These are phyloP conservation scores for Sebastiscus albofasciatus DNA, from an alignment of 2,797 vertebrate species.

Conservation along the genomic window DNA sequence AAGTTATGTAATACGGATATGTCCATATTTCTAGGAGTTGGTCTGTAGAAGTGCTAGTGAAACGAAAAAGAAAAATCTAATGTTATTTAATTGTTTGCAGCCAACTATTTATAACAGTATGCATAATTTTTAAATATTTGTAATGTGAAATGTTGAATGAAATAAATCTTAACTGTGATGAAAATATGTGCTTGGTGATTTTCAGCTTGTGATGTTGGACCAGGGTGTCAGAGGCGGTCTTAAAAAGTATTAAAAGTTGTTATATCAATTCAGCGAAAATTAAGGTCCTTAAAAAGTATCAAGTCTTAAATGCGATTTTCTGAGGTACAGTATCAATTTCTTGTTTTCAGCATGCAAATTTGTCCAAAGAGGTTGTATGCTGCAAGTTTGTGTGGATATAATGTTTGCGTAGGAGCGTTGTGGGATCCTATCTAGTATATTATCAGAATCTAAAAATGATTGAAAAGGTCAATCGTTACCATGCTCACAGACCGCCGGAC, in stretches of 20 bases:
- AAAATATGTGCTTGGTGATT: conserved; percentile 35
- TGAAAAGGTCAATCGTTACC: too few relatives aligned
- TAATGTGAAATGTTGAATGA: conserved; percentile 99
- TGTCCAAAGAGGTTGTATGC: too few relatives aligned
- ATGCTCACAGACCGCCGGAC: not conserved
- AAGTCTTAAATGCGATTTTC: too few relatives aligned
- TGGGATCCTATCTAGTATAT: not conserved
- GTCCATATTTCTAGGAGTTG: conserved; percentile 99
- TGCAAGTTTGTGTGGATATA: too few relatives aligned
- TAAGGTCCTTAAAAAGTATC: too few relatives aligned
- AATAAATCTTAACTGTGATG: conserved; percentile 99
- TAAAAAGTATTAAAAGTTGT: too few relatives aligned
- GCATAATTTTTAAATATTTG: conserved; percentile 99
- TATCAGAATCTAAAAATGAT: not conserved
- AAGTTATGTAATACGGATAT: conserved; percentile 99
- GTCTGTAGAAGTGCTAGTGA: conserved; percentile 99
- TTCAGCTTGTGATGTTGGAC: too few relatives aligned
- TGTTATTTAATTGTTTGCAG: conserved; percentile 99
- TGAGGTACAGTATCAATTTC: too few relatives aligned
- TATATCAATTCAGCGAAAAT: too few relatives aligned
- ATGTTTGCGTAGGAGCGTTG: too few relatives aligned
- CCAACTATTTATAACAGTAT: conserved; percentile 99
- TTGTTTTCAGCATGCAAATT: too few relatives aligned
- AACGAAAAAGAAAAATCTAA: conserved; percentile 98
- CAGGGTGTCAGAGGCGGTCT: too few relatives aligned